Base-by-base conservation (phyloP, 2,888 invertebrate species). In the Drosophila infuscata region DNA sequence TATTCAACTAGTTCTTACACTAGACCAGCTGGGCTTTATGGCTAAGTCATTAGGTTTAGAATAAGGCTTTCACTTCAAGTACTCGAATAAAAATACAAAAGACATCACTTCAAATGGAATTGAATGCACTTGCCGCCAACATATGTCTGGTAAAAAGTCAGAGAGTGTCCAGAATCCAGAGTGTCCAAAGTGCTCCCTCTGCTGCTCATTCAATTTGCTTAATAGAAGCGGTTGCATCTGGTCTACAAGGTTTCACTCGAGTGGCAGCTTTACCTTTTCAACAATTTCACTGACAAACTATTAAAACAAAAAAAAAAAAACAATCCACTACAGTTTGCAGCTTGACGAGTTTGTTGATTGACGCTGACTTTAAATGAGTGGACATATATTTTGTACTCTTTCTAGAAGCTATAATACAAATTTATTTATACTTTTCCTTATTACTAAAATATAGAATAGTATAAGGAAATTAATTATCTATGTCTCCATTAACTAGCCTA, bases 191-290 rank as follows among this genome's bases (percentile, higher is more conserved):
- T 79, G 70, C 38, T 66, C 70, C 32, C 20, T 33, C 33, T 32
- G 20, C 30, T 60, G 33, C 41, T 64, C 71, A 65, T 72, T 80
- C 76, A 78, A 78, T 78, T 80, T 80, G 72, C 46, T 72, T 72
- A 78, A 78, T 76, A 76, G 80, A 33, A 61, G 51, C 46, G 17
- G 15, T 15, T 29, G n/a, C 38, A 67, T 49, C 48, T 54, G 32
- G 20, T 46, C 30, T 29, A 20, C 41, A 54, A 52, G 57, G 57
- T 67, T 64, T 61, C 68, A 30, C 57, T 46, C 41, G 20, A 52
- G 64, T 51, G 52, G 52, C 57, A 57, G 43, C 52, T 64, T 61
- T 59, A 66, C 77, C 70, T 70, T 76, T 70, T 63, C 59, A 59
- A 35, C 70, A 59, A 56, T 58, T 59, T 29, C 62, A 63, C 33